Evolutionary conservation across 2,797 vertebrate genomes (phyloP).

Genomic region (Champsocephalus gunnari): DNA sequence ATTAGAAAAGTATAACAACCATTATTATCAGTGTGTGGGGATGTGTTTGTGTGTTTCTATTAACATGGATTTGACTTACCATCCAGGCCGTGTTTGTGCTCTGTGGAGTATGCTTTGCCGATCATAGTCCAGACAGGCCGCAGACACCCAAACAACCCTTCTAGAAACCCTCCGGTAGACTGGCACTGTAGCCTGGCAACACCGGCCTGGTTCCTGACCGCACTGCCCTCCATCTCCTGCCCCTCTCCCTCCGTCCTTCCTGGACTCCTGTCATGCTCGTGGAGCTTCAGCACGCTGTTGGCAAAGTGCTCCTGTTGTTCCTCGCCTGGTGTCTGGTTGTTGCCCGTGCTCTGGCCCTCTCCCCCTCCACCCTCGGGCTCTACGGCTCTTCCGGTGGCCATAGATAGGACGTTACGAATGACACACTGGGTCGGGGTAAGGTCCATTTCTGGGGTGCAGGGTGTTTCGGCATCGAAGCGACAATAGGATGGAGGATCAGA

Average conservation of each 20-base stretch:
- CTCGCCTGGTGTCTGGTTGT: conserved; percentile 87
- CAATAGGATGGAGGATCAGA: conserved; percentile 88
- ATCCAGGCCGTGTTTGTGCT: conserved; percentile 93
- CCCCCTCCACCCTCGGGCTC: conserved; percentile 70
- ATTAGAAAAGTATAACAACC: conserved; percentile 35
- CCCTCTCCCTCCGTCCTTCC: conserved; percentile 76
- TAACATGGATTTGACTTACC: conserved; percentile 78
- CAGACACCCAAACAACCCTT: conserved; percentile 95
- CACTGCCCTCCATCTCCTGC: conserved; percentile 70
- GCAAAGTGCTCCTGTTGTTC: conserved; percentile 88
- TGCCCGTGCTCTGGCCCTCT: conserved; percentile 63
- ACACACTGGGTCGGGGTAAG: conserved; percentile 95
- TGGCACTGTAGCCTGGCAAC: conserved; percentile 86
- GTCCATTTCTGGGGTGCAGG: conserved; percentile 94
- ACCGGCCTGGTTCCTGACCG: conserved; percentile 79
- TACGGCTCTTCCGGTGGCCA: conserved; percentile 83
- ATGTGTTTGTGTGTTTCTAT: conserved; percentile 2
- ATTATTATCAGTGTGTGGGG: conserved; percentile 17
- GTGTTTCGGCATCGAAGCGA: conserved; percentile 89
- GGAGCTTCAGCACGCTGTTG: conserved; percentile 90
- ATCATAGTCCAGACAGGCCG: conserved; percentile 97
- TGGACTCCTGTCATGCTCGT: conserved; percentile 84
- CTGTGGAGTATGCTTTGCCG: conserved; percentile 95
- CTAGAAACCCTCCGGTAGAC: conserved; percentile 91
- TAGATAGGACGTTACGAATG: conserved; percentile 91